These are phyloP conservation scores for Zaprionus vittiger DNA, from an alignment of 1,140 invertebrate genomes.

Conservation along the genomic window DNA sequence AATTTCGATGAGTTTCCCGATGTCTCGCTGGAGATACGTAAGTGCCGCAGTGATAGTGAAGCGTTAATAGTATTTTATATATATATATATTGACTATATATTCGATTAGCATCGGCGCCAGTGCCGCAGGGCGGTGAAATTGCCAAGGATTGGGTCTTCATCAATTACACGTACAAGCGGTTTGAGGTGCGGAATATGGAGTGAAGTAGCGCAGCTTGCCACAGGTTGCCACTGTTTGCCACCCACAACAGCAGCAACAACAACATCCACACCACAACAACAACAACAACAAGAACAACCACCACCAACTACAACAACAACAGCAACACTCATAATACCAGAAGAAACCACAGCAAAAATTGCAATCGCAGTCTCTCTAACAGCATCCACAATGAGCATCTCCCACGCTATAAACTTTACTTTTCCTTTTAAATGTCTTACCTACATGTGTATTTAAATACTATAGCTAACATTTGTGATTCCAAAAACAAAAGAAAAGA, in stretches of 20 bases:
- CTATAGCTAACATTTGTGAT: slow-evolving; percentile 81
- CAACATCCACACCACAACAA: slow-evolving; percentile 16
- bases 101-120: slow-evolving; percentile 90
- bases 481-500: slow-evolving; percentile 62
- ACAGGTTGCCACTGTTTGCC: slow-evolving; percentile 73
- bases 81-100: neutral
- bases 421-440: slow-evolving; percentile 80
- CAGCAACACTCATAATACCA: slow-evolving; percentile 19
- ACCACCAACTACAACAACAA: slow-evolving; percentile 8
- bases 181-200: slow-evolving; percentile 91
- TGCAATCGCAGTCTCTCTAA: slow-evolving; percentile 70
- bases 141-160: slow-evolving; percentile 99
- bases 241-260: slow-evolving; percentile 20
- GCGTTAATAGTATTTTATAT: neutral
- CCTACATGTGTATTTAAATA: slow-evolving; percentile 82
- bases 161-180: slow-evolving; percentile 99
- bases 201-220: slow-evolving; percentile 61
- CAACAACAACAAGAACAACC: slow-evolving; percentile 9
- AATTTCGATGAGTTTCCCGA: slow-evolving; percentile 99
- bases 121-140: slow-evolving; percentile 93
- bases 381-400: slow-evolving; percentile 59
- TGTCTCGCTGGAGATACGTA: slow-evolving; percentile 99
- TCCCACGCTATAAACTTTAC: slow-evolving; percentile 66
- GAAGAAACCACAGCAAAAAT: slow-evolving; percentile 34
- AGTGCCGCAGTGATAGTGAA: slow-evolving; percentile 84